These are phyloP conservation scores for Ophioninae sp. DNA, from an alignment of 2,888 invertebrate species.

Conservation along the genomic window DNA sequence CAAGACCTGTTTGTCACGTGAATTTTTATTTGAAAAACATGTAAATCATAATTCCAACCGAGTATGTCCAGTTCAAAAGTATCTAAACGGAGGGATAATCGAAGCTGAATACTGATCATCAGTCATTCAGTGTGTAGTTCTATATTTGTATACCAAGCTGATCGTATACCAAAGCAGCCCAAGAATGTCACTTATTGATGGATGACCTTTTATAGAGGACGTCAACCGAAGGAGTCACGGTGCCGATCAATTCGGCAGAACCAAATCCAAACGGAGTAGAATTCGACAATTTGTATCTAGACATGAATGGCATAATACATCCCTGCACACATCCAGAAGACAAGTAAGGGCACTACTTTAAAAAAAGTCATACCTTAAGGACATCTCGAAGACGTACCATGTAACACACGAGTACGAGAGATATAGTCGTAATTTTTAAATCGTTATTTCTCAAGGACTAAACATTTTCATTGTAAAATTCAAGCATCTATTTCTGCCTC, in stretches of 20 bases:
- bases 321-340: constrained; percentile 99
- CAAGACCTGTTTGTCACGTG: no score
- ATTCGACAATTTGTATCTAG: constrained; percentile 99
- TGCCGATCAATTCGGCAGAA: constrained; percentile 90
- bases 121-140: background rate
- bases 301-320: constrained; percentile 99
- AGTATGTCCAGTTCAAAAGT: no score
- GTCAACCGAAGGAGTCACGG: constrained; percentile 86
- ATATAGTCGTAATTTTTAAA: no score
- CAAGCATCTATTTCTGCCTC: no score
- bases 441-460: no score
- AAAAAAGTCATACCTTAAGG: background rate
- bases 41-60: no score
- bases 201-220: constrained; percentile 28
- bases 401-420: no score
- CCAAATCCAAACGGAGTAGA: constrained; percentile 98
- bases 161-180: background rate
- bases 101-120: background rate
- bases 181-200: background rate
- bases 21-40: no score
- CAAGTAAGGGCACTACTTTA: constrained; percentile 82
- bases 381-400: no score
- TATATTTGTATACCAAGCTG: background rate
- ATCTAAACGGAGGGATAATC: no score
- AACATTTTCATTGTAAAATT: no score